Conservation (phyloP, 2,113 vertebrate genomes). For the Myiozetetes cayanensis region DNA sequence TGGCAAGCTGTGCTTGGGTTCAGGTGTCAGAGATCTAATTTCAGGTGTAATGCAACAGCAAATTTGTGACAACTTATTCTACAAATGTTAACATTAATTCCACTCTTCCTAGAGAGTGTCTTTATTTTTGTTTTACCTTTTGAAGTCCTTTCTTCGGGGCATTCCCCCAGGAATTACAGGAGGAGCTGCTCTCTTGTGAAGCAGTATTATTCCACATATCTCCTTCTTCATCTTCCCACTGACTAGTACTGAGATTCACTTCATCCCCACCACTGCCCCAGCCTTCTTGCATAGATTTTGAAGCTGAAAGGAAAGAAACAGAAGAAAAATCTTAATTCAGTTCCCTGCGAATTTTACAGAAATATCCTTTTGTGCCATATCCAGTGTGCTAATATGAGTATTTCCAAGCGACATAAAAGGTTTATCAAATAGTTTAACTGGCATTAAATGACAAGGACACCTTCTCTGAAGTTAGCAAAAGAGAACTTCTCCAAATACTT, state of each 20-base stretch:
- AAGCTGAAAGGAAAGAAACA: slow-evolving; percentile 74
- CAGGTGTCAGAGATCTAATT: not conserved
- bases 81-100: not conserved
- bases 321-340: not conserved
- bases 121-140: slow-evolving; percentile 78
- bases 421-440: not conserved
- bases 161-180: slow-evolving; percentile 92
- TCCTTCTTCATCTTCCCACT: slow-evolving; percentile 94
- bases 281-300: slow-evolving; percentile 98
- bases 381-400: not conserved
- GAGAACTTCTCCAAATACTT: not conserved
- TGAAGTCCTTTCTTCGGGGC: slow-evolving; percentile 88
- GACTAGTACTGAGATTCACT: slow-evolving; percentile 80
- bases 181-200: slow-evolving; percentile 90
- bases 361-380: not conserved
- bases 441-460: not conserved
- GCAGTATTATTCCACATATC: slow-evolving; percentile 94
- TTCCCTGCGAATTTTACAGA: not conserved
- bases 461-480: not conserved
- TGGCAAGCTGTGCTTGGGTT: not conserved
- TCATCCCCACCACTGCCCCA: slow-evolving; percentile 94
- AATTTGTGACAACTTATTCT: not conserved
- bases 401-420: not conserved
- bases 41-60: not conserved
- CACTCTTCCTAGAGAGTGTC: not conserved